Evolutionary conservation across 2,113 vertebrate genomes (phyloP).

Genomic region (Elgaria multicarinata): DNA sequence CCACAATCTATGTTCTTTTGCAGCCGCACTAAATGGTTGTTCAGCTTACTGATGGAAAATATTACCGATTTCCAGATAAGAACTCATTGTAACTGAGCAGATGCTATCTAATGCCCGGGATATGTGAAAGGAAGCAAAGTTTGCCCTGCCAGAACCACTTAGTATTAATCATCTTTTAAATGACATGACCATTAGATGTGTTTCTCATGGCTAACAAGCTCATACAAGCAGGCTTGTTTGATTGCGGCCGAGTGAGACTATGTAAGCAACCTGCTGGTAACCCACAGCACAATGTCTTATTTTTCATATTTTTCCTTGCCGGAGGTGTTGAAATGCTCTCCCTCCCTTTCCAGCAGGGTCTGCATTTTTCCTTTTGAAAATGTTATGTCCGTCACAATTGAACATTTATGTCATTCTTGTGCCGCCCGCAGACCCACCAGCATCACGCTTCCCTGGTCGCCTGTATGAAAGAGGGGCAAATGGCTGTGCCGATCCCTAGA

Average conservation of each 20-base stretch:
- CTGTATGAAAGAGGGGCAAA: conserved; percentile 54
- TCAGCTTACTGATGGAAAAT: conserved; percentile 34
- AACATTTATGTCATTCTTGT: conserved; percentile 51
- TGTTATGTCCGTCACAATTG: conserved; percentile 58
- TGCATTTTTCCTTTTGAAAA: conserved; percentile 63
- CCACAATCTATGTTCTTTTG: not conserved
- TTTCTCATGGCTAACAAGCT: conserved; percentile 77
- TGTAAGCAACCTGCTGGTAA: conserved; percentile 58
- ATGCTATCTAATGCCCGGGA: conserved; percentile 69
- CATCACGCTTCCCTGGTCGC: conserved; percentile 53
- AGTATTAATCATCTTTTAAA: conserved; percentile 82
- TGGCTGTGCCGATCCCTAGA: conserved; percentile 19
- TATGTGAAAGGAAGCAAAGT: conserved; percentile 70
- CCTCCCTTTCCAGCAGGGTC: conserved; percentile 63
- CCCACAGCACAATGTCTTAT: conserved; percentile 62
- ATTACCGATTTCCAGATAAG: conserved; percentile 72
- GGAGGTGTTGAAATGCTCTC: conserved; percentile 72
- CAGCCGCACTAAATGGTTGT: not conserved
- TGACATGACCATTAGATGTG: conserved; percentile 70
- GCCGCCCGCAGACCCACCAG: not conserved
- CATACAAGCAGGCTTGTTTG: conserved; percentile 68
- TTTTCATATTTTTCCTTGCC: conserved; percentile 72
- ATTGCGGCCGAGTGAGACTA: conserved; percentile 46
- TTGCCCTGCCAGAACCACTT: conserved; percentile 66
- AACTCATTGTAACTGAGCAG: conserved; percentile 63